Evolutionary conservation across 1,140 invertebrate genomes (phyloP).

Genomic region (Sinonovacula constricta): DNA sequence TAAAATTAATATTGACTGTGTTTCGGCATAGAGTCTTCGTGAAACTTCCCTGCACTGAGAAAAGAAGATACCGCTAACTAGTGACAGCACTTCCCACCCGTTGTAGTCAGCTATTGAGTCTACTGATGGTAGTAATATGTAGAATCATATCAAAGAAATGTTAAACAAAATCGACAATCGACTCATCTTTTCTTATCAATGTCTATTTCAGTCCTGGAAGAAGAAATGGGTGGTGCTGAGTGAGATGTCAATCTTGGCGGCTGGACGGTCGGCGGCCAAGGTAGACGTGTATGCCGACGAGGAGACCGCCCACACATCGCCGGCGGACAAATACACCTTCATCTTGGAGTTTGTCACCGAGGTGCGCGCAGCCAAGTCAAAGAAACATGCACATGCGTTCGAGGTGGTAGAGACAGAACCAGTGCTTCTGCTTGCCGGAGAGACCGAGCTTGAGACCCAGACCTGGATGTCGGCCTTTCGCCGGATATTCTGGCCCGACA

Average conservation of each 20-base stretch:
- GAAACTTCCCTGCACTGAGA: too few species aligned
- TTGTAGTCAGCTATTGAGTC: too few species aligned
- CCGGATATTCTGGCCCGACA: slow-evolving; percentile 59
- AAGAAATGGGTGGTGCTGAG: slow-evolving; percentile 66
- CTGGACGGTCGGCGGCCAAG: slow-evolving; percentile 52
- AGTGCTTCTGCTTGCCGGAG: slow-evolving; percentile 58
- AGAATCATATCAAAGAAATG: too few species aligned
- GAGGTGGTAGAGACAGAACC: slow-evolving; percentile 61
- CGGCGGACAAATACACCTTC: slow-evolving; percentile 57
- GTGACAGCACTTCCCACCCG: too few species aligned
- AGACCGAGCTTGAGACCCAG: slow-evolving; percentile 54
- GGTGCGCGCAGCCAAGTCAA: slow-evolving; percentile 57
- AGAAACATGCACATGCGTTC: slow-evolving; percentile 61
- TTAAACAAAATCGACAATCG: too few species aligned
- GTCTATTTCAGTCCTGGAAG: slow-evolving; percentile 61
- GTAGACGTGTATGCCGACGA: slow-evolving; percentile 59
- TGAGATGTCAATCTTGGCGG: slow-evolving; percentile 60
- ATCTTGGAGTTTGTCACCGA: slow-evolving; percentile 61
- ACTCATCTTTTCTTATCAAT: too few species aligned
- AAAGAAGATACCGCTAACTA: too few species aligned
- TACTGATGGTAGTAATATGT: too few species aligned
- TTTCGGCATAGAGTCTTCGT: too few species aligned
- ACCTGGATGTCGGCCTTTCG: slow-evolving; percentile 58
- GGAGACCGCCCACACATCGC: slow-evolving; percentile 27
- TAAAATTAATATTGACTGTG: too few species aligned